phyloP scores from a whole-genome alignment of 2,797 vertebrate species.

The Ceryle rudis region DNA sequence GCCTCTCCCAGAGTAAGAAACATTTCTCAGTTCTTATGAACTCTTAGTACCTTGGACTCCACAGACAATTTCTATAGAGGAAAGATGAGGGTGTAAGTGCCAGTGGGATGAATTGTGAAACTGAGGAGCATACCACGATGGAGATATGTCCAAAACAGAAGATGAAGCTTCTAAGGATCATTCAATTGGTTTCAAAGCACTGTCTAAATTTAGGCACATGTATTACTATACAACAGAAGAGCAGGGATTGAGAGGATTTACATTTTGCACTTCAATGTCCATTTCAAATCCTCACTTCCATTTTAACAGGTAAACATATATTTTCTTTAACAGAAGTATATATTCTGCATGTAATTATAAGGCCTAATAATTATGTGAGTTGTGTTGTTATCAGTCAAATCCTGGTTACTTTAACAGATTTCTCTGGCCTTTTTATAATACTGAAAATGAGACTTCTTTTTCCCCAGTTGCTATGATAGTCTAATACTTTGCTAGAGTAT shows the following conservation, averaged over 20 bases:
- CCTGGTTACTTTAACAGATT: not conserved
- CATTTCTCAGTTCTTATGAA: not conserved
- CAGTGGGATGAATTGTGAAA: not conserved
- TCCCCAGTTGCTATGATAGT: not conserved
- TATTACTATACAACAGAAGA: not conserved
- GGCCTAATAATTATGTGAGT: not conserved
- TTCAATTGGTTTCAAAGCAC: not conserved
- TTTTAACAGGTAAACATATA: not conserved
- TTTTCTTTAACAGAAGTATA: not conserved
- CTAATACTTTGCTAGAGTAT: not conserved
- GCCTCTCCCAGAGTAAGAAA: not conserved
- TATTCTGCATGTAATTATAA: not conserved
- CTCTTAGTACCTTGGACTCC: fast-evolving
- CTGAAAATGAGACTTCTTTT: not conserved
- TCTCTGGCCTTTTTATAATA: not conserved
- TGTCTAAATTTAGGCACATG: not conserved
- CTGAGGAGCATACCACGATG: not conserved
- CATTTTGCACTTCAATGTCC: not conserved
- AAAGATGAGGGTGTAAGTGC: not conserved
- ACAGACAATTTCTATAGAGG: not conserved
- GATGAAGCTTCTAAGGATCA: not conserved
- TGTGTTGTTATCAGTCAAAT: not conserved
- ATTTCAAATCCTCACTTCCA: not conserved
- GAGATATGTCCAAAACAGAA: not conserved
- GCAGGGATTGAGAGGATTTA: not conserved